Conservation (phyloP, 1,140 invertebrate species). For the Diprion similis region DNA sequence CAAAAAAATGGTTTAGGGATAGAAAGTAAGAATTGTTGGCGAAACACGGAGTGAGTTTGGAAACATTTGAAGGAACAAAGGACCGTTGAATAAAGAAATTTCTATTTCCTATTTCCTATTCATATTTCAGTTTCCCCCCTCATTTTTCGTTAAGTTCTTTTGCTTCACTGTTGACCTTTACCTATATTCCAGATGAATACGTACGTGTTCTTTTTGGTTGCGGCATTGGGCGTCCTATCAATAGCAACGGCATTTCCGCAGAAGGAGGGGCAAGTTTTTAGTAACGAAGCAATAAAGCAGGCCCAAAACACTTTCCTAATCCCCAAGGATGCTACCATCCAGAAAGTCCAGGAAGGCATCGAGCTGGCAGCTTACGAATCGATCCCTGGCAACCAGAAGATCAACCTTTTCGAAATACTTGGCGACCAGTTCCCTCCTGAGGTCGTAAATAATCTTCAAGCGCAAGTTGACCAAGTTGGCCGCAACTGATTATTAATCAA, state of each 20-base stretch:
- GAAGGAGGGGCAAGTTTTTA: slow-evolving; percentile 80
- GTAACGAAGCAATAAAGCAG: slow-evolving; percentile 84
- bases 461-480: slow-evolving; percentile 82
- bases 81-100: too few species aligned
- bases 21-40: too few species aligned
- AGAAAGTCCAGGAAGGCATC: slow-evolving; percentile 84
- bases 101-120: too few species aligned
- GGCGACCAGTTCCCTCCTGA: slow-evolving; percentile 83
- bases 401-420: slow-evolving; percentile 81
- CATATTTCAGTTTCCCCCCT: too few species aligned
- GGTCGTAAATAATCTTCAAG: slow-evolving; percentile 85
- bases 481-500: slow-evolving; percentile 59
- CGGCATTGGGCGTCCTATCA: slow-evolving; percentile 59
- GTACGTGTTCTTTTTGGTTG: slow-evolving; percentile 44
- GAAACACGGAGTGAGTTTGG: too few species aligned
- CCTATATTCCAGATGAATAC: slow-evolving; percentile 42
- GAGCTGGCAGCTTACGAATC: slow-evolving; percentile 83
- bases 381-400: slow-evolving; percentile 81
- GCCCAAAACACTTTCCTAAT: slow-evolving; percentile 83
- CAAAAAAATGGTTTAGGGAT: too few species aligned
- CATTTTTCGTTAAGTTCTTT: too few species aligned
- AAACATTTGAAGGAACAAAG: too few species aligned
- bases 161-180: too few species aligned
- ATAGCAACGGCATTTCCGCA: slow-evolving; percentile 65
- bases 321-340: slow-evolving; percentile 84